Evolutionary conservation across 1,140 invertebrate species (phyloP).

Genomic region (Drosophila virilis): DNA sequence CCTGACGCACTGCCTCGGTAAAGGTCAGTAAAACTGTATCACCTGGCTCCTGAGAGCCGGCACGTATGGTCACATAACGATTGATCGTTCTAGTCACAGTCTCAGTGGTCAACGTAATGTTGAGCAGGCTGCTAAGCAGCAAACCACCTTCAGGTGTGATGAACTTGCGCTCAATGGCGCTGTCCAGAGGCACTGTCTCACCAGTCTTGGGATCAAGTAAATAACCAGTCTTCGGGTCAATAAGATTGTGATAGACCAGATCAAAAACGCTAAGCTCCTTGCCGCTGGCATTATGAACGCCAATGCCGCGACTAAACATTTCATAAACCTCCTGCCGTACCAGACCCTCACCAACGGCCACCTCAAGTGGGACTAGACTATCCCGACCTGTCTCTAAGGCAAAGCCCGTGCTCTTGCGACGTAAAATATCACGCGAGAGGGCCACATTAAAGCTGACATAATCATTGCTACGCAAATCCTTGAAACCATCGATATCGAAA

Average conservation of each 20-base stretch:
- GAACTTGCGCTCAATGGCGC: constrained; percentile 92
- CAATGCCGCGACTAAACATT: constrained; percentile 92
- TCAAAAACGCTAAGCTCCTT: constrained; percentile 93
- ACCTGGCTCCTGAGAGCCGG: constrained; percentile 85
- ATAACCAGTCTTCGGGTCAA: constrained; percentile 94
- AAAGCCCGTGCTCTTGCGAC: constrained; percentile 89
- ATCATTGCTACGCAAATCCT: constrained; percentile 92
- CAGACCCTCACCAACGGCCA: constrained; percentile 88
- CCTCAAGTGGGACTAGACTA: constrained; percentile 89
- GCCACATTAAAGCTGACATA: constrained; percentile 95
- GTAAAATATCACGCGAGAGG: constrained; percentile 91
- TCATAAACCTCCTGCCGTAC: constrained; percentile 92
- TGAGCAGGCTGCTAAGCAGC: constrained; percentile 91
- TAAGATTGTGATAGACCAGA: constrained; percentile 91
- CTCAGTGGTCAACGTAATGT: constrained; percentile 93
- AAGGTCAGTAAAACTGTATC: constrained; percentile 89
- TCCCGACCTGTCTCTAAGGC: constrained; percentile 91
- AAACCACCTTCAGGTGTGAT: constrained; percentile 94
- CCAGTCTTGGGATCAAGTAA: constrained; percentile 91
- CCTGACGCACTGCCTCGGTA: constrained; percentile 90
- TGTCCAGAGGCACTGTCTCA: constrained; percentile 91
- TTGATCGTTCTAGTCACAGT: constrained; percentile 93
- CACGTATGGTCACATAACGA: constrained; percentile 90
- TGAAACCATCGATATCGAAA: constrained; percentile 96
- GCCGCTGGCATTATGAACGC: constrained; percentile 88